Evolutionary conservation across 1,140 invertebrate species (phyloP), one percentile per base, ranked within the genome.

Genomic region (Drosophila nebulosa): DNA sequence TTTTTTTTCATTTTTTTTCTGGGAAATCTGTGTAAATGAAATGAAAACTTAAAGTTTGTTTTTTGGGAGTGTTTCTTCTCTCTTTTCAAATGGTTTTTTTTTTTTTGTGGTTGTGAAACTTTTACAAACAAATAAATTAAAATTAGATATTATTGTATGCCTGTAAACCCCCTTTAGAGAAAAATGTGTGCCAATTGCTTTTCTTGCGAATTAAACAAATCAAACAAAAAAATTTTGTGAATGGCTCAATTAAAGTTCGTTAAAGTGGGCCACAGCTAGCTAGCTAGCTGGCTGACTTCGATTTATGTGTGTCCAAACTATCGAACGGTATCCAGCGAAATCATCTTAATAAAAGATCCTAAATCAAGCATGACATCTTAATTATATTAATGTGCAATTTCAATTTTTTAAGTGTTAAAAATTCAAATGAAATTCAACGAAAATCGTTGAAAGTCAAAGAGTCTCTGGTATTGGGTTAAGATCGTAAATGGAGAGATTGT

Each of bases 21-120:
- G 62, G 36, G 71, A 74, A 74, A 60, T 74, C 50, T 73, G 24
- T 73, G 24, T 56, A 55, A 73, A 65, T 60, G n/a, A 74, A 74
- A 60, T 56, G 69, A 56, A 46, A 46, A 46, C 39, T 55, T 35
- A 42, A 46, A 36, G 46, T 14, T 46, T 58, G 16, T 50, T 52
- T 68, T 57, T 7, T 5, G 67, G 53, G 64, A 69, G 53, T 59
- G 67, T 59, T 55, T 52, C 50, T 46, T 46, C 39, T 18, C 7
- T 32, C n/a, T n/a, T n/a, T n/a, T n/a, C n/a, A n/a, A n/a, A n/a
- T n/a, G n/a, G n/a, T n/a, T n/a, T n/a, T n/a, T n/a, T n/a, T n/a
- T 30, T 30, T 30, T n/a, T 32, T 26, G 6, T 30, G 52, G 52
- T 55, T 55, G 24, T 26, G 52, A 14, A 53, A 53, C 27, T 51